Percentiles rank a stretch among this genome's conserved stretches.
These are phyloP conservation scores for Chroicocephalus ridibundus DNA, from an alignment of 2,113 vertebrate species.

Conservation along the genomic window DNA sequence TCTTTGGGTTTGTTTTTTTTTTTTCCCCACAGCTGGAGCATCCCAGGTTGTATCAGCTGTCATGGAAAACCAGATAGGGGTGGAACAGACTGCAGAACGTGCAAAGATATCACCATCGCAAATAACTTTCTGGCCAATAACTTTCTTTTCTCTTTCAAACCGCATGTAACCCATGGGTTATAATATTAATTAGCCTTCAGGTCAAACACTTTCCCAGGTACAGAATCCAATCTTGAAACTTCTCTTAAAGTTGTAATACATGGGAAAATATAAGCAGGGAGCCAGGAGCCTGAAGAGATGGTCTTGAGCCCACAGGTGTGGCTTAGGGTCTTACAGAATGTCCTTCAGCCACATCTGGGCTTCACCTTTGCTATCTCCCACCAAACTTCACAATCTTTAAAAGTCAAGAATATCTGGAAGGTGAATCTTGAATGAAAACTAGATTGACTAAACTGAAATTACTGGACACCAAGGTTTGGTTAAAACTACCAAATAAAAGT, in stretches of 20 bases:
- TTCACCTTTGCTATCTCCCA: background rate
- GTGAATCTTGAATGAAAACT: background rate
- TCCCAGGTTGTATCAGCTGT: background rate
- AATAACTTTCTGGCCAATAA: background rate
- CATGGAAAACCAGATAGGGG: background rate
- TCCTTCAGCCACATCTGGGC: background rate
- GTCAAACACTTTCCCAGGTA: background rate
- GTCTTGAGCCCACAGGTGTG: background rate
- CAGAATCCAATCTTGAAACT: background rate
- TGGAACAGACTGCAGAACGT: background rate
- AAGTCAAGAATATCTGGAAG: background rate
- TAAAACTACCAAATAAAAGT: background rate
- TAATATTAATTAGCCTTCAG: background rate
- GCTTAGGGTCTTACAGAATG: background rate
- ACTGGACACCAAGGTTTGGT: background rate
- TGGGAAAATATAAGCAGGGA: background rate
- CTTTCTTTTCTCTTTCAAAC: background rate
- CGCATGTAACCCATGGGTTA: background rate
- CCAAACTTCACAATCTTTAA: background rate
- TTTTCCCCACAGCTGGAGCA: no score
- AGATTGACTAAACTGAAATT: background rate
- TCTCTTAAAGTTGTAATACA: background rate
- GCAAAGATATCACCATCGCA: background rate
- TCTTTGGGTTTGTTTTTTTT: background rate
- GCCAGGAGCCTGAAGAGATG: background rate